Conservation (phyloP, 2,113 vertebrate species). For the Chlorodrepanis virens region DNA sequence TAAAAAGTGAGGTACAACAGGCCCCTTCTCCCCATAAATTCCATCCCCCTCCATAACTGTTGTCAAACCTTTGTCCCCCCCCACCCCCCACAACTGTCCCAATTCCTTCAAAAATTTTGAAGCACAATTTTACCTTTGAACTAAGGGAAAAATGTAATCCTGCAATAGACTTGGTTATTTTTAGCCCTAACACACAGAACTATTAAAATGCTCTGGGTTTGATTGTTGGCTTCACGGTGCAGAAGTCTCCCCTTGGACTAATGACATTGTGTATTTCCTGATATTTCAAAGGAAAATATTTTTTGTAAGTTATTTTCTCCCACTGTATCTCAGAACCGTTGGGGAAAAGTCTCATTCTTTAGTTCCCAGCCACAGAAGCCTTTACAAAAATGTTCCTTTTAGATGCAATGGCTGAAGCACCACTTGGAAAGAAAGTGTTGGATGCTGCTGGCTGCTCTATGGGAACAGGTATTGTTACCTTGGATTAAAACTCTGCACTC, state of each 20-base stretch:
- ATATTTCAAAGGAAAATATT: background rate
- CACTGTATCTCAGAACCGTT: background rate
- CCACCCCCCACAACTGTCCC: background rate
- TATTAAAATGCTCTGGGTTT: background rate
- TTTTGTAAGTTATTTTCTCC: constrained; percentile 16
- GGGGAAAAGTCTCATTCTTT: background rate
- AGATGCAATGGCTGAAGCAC: background rate
- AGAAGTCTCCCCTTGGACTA: background rate
- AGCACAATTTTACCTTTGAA: constrained; percentile 74
- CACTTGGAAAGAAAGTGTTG: background rate
- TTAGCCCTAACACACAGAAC: constrained; percentile 51
- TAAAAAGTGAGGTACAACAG: background rate
- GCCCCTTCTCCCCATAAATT: background rate
- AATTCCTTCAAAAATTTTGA: constrained; percentile 47
- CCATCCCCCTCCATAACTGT: background rate
- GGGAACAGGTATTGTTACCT: background rate
- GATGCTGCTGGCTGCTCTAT: background rate
- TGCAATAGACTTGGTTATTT: constrained; percentile 55
- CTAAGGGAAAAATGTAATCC: constrained; percentile 28
- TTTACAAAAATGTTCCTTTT: constrained; percentile 15
- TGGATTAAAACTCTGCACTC: constrained; percentile 13
- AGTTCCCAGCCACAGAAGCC: constrained; percentile 19
- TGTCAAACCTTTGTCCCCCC: background rate
- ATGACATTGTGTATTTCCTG: background rate
- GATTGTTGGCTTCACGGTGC: background rate